These are phyloP conservation scores for Gallinago nigripennis DNA, from an alignment of 2,797 vertebrate species.

Conservation along the genomic window DNA sequence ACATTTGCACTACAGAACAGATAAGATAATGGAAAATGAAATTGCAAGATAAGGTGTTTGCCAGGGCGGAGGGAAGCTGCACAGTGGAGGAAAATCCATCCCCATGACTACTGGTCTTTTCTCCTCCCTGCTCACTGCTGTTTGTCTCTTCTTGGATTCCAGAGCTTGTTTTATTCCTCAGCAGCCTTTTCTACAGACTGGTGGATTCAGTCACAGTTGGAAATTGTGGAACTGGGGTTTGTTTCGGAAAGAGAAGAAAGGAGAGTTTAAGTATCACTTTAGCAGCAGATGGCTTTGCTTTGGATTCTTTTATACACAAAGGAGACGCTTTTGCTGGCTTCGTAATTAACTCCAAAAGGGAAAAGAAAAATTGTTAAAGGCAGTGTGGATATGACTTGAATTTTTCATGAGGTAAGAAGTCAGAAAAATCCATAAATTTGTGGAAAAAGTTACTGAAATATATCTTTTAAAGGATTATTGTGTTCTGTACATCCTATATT, in stretches of 20 bases:
- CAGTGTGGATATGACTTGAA: conserved; percentile 28
- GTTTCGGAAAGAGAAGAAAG: conserved; percentile 23
- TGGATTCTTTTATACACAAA: neutral
- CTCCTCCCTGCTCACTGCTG: conserved; percentile 63
- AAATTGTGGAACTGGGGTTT: conserved; percentile 8
- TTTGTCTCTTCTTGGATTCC: conserved; percentile 36
- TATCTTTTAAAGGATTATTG: conserved; percentile 7
- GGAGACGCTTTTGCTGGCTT: conserved; percentile 31
- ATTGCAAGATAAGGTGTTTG: conserved; percentile 46
- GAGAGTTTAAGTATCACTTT: neutral
- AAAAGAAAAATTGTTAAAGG: conserved; percentile 40
- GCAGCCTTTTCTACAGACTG: neutral
- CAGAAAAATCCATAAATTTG: neutral
- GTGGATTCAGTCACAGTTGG: neutral
- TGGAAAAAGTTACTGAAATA: conserved; percentile 2
- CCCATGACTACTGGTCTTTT: conserved; percentile 60
- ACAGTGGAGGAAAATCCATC: conserved; percentile 31
- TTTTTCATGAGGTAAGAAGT: conserved; percentile 71
- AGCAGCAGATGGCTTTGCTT: conserved; percentile 4
- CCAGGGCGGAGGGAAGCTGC: conserved; percentile 21
- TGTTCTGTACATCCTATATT: neutral
- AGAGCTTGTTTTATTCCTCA: conserved; percentile 45
- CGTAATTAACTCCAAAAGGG: conserved; percentile 5
- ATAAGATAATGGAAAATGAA: conserved; percentile 49
- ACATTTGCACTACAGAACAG: conserved; percentile 4